These are phyloP conservation scores for Lates calcarifer DNA, from an alignment of 2,113 vertebrate species.

Conservation along the genomic window DNA sequence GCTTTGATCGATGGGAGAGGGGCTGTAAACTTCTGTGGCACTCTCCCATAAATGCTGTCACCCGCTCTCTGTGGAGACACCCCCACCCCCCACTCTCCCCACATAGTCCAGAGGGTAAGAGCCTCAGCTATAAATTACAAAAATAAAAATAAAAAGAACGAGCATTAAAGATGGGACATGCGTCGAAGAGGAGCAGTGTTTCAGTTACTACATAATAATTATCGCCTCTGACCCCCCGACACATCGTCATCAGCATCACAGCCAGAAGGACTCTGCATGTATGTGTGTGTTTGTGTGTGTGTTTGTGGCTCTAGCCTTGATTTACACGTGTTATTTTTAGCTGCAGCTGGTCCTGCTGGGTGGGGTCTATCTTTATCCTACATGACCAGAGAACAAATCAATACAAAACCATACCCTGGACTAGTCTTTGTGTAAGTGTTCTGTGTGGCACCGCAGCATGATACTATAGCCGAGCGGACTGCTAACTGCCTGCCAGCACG, in stretches of 20 bases:
- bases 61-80: constrained; percentile 7
- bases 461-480: background rate
- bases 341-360: constrained; percentile 54
- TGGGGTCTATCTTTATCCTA: constrained; percentile 75
- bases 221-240: constrained; percentile 46
- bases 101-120: background rate
- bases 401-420: constrained; percentile 64
- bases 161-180: constrained; percentile 17
- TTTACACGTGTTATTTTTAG: constrained; percentile 77
- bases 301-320: constrained; percentile 45
- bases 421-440: constrained; percentile 51
- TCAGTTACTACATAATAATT: constrained; percentile 33
- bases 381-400: constrained; percentile 74
- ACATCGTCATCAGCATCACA: constrained; percentile 35
- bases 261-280: constrained; percentile 13
- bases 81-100: accelerated
- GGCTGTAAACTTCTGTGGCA: constrained; percentile 56
- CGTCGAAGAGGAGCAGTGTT: constrained; percentile 26
- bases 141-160: constrained; percentile 21
- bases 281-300: constrained; percentile 21
- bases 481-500: background rate
- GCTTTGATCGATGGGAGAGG: constrained; percentile 57
- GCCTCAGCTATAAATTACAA: constrained; percentile 30
- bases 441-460: constrained; percentile 47
- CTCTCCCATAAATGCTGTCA: constrained; percentile 56